Conservation (phyloP, 2,797 vertebrate species). For the Glossophaga mutica region DNA sequence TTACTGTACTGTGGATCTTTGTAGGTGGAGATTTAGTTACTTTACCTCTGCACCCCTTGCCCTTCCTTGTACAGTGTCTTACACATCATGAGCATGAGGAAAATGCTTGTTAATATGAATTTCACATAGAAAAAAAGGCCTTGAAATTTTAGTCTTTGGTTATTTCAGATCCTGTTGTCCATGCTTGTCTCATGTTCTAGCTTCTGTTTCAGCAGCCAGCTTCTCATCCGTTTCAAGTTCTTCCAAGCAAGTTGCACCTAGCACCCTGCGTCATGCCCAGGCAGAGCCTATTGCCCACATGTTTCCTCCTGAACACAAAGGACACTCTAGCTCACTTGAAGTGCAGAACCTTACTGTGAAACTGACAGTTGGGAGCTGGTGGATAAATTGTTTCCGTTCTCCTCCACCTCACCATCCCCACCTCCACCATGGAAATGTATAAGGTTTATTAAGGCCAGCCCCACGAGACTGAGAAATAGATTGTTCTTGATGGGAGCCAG, state of each 20-base stretch:
- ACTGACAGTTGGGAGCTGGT: not conserved
- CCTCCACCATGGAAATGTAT: not conserved
- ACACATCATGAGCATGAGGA: not conserved
- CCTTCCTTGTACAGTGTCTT: not conserved
- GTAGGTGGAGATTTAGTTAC: not conserved
- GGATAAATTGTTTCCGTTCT: not conserved
- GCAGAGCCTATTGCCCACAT: not conserved
- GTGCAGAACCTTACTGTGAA: not conserved
- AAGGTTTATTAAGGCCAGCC: not conserved
- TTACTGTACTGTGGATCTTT: not conserved
- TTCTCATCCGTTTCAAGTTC: not conserved
- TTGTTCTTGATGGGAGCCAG: not conserved
- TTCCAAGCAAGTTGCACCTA: not conserved
- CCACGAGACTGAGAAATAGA: not conserved
- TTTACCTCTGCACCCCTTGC: not conserved
- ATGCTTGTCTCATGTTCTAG: not conserved
- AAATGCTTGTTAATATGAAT: not conserved
- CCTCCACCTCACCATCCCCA: no score
- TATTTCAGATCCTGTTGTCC: not conserved
- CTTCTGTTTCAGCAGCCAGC: not conserved
- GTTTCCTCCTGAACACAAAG: not conserved
- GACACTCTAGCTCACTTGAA: not conserved
- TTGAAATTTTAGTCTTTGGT: not conserved
- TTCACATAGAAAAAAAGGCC: not conserved
- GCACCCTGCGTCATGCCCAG: not conserved